Conservation (phyloP, 2,888 invertebrate species). For the Microplitis manilae region DNA sequence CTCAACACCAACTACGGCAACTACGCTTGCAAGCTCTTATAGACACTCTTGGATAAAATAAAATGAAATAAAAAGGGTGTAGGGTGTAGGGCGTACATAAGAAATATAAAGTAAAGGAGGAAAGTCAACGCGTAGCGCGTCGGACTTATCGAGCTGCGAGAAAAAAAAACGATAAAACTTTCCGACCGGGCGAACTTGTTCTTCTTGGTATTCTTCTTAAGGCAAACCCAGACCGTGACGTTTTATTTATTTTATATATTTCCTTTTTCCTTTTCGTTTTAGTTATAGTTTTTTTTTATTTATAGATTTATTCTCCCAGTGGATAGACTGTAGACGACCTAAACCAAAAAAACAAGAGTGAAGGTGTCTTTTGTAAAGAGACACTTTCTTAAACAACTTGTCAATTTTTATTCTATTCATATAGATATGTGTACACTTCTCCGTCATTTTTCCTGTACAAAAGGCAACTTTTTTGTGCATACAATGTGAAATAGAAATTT, state of each 20-base stretch:
- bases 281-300: constrained; percentile 13
- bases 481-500: neutral
- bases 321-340: neutral
- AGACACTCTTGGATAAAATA: neutral
- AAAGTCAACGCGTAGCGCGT: constrained; percentile 20
- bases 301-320: neutral
- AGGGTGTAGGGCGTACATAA: constrained; percentile 6
- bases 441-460: neutral
- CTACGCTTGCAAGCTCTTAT: neutral
- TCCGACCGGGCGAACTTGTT: constrained; percentile 47
- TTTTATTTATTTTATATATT: constrained; percentile 18
- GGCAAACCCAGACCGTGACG: constrained; percentile 40
- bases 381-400: constrained; percentile 28
- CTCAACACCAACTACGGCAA: neutral
- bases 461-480: neutral
- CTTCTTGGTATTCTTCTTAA: neutral
- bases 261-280: constrained; percentile 11
- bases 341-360: neutral
- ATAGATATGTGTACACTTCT: neutral
- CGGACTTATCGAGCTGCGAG: constrained; percentile 40
- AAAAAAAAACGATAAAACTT: constrained; percentile 51
- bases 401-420: constrained; percentile 16
- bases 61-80: constrained; percentile 10
- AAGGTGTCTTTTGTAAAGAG: constrained; percentile 16
- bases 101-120: neutral